Percentiles rank a stretch among this genome's conserved stretches.
These are phyloP conservation scores for Cheirogaleus medius DNA, from an alignment of 2,113 vertebrate species.

Conservation along the genomic window DNA sequence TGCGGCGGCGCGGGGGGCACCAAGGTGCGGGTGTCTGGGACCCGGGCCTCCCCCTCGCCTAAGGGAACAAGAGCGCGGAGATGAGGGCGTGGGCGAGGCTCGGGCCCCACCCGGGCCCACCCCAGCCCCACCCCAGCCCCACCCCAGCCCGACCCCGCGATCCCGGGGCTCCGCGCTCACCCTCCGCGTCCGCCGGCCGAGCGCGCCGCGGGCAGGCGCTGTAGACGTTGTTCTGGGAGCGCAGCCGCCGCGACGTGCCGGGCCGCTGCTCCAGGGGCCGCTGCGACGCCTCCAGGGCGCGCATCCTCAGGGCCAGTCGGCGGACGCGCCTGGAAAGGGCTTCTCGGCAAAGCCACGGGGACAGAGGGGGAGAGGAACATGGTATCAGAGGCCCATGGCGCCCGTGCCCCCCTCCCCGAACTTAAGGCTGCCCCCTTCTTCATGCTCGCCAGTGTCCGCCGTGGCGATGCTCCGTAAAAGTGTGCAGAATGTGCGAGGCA, in stretches of 20 bases:
- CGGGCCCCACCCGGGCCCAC: no score
- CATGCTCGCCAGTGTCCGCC: background rate
- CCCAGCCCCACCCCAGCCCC: background rate
- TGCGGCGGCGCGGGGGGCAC: fast-evolving
- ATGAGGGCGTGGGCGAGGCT: background rate
- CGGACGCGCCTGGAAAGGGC: constrained; percentile 49
- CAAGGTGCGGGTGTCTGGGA: fast-evolving
- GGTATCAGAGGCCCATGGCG: background rate
- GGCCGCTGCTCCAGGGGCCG: background rate
- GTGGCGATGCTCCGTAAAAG: no score
- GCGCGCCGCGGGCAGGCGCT: constrained; percentile 64
- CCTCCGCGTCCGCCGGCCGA: background rate
- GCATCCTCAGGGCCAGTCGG: constrained; percentile 34
- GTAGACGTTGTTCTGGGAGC: constrained; percentile 69
- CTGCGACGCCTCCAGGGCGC: background rate
- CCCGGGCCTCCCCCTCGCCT: background rate
- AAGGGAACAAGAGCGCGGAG: fast-evolving
- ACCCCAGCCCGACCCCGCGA: background rate
- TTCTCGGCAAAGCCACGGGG: background rate
- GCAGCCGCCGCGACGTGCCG: background rate
- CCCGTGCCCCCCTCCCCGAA: background rate
- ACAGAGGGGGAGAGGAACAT: background rate
- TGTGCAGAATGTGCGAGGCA: background rate
- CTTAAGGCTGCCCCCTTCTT: background rate
- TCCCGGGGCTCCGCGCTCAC: background rate